Base-by-base conservation (phyloP, 92 coral and sea anemone species). In the Paragorgia papillata region DNA sequence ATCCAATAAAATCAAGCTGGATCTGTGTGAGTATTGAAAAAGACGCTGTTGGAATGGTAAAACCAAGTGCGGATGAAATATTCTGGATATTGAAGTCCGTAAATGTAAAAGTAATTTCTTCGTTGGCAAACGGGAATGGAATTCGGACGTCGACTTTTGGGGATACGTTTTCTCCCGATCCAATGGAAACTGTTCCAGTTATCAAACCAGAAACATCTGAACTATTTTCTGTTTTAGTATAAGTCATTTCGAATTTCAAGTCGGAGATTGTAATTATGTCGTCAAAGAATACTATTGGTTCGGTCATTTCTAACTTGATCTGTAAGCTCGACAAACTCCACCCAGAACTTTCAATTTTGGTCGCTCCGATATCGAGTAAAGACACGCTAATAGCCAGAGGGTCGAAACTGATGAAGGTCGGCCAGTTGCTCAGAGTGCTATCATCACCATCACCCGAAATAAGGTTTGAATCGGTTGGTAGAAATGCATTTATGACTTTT, bases 121-220 rank as follows among this genome's bases (percentile, higher is more conserved):
- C 19, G 25, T 68, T 49, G 8, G 0, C 7, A 30, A 68, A 68
- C 0, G 75, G 75, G 25, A 68, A 68, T 7, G 75, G 75, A 12
- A 68, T 68, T 10, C 57, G 40, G 24, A 68, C n/a, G 60, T 68
- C 75, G 17, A 49, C 75, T 24, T 32, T 68, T 3, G 75, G 75
- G 0, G 75, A 68, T 12, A 2, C 29, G 7, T n/a, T 9, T 1
- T 1, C 22, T 0, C 7, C 26, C 9, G 57, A 9, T 2, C 75
- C 75, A 1, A 68, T 10, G 43, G 59, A 18, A 1, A 68, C 60
- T 1, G 8, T 18, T 14, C 75, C 75, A 8, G 29, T 1, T 12
- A 68, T 31, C 21, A 68, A 34, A n/a, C 75, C 75, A 4, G 53
- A 44, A 5, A 25, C 2, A n/a, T n/a, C n/a, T n/a, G n/a, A n/a